Percentiles rank a stretch among this genome's conserved stretches.
phyloP scores from a whole-genome alignment of 37 sponge, comb jelly and placozoan genomes.

The Tethya wilhelma region DNA sequence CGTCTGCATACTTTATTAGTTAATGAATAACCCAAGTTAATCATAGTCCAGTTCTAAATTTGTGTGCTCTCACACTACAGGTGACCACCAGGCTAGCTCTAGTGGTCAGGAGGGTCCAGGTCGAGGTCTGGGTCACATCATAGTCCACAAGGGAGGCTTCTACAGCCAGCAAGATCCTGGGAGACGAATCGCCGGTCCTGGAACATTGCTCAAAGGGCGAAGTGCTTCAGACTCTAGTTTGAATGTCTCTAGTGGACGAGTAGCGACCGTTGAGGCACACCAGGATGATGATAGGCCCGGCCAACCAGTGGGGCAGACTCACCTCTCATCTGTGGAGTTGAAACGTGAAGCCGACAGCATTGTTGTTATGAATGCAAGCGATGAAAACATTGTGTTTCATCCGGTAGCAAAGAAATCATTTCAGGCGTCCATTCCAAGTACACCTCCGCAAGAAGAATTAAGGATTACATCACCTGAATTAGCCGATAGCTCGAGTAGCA shows the following conservation, averaged over 20 bases:
- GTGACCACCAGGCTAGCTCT: too few species aligned
- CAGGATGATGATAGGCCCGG: not conserved
- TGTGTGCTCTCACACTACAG: too few species aligned
- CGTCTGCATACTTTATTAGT: too few species aligned
- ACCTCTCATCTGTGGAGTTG: not conserved
- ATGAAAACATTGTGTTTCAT: not conserved
- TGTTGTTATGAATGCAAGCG: not conserved
- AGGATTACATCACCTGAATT: not conserved
- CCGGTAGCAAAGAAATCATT: not conserved
- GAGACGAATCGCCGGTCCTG: too few species aligned
- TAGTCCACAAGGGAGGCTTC: not conserved
- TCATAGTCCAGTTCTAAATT: too few species aligned
- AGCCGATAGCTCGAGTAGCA: not conserved
- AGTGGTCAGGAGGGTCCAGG: too few species aligned
- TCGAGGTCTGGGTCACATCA: too few species aligned
- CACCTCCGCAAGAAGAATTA: not conserved
- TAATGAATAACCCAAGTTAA: too few species aligned
- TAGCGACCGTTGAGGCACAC: too few species aligned
- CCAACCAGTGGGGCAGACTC: not conserved
- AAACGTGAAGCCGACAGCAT: not conserved
- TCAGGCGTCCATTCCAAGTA: not conserved
- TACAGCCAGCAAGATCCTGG: not conserved
- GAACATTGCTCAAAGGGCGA: not conserved
- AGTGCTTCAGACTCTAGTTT: not conserved
- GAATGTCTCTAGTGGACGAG: too few species aligned